These are phyloP conservation scores for Nasonia longicornis DNA, from an alignment of 1,140 invertebrate genomes.

Conservation along the genomic window DNA sequence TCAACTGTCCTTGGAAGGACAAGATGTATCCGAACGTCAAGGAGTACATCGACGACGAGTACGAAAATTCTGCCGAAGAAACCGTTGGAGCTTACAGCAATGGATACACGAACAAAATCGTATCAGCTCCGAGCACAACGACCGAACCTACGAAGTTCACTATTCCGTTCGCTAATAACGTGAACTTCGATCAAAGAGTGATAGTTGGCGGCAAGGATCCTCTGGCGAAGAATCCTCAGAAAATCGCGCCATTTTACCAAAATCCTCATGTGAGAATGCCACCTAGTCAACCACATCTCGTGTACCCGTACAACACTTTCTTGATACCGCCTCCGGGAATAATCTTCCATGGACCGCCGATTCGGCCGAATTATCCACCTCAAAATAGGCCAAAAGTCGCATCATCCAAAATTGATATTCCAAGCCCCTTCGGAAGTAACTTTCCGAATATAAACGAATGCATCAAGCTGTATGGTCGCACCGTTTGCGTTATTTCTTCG, in stretches of 20 bases:
- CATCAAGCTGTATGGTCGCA: slow-evolving; percentile 12
- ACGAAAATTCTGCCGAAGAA: slow-evolving; percentile 12
- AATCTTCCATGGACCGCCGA: not conserved
- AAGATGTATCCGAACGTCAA: not conserved
- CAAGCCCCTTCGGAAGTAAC: not conserved
- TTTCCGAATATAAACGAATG: slow-evolving; percentile 3
- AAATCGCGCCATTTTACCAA: not conserved
- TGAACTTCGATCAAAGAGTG: slow-evolving; percentile 48
- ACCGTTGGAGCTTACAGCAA: not conserved
- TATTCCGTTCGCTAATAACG: slow-evolving; percentile 49
- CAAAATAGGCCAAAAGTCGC: not conserved
- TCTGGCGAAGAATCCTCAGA: not conserved
- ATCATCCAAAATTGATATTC: not conserved
- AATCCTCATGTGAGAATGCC: not conserved
- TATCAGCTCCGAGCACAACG: not conserved
- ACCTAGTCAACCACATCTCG: not conserved
- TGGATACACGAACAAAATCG: not conserved
- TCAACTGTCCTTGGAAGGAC: not conserved
- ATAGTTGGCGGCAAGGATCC: slow-evolving; percentile 35
- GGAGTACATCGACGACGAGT: not conserved
- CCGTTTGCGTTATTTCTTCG: not conserved
- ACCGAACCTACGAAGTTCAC: slow-evolving; percentile 42
- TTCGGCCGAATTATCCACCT: slow-evolving; percentile 14
- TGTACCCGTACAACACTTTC: slow-evolving; percentile 6
- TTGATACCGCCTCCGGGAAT: not conserved